Evolutionary conservation across 2,797 vertebrate genomes (phyloP).

Genomic region (Sternarchorhynchus goeldii): DNA sequence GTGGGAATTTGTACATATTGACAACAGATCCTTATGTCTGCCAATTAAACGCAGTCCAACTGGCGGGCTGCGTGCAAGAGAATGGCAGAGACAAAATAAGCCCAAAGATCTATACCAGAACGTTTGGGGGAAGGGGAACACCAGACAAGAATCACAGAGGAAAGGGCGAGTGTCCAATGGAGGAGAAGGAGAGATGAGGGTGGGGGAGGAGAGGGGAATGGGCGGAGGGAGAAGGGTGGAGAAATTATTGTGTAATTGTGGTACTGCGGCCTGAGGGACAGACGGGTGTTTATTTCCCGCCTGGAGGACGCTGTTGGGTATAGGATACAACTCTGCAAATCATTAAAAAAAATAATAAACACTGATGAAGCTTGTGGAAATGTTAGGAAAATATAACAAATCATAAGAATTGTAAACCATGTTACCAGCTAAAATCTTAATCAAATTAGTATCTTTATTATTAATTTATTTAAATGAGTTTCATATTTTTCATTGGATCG

Average conservation of each 20-base stretch:
- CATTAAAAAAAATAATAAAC: neutral
- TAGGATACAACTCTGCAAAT: slow-evolving; percentile 7
- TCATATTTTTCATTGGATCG: too few species aligned
- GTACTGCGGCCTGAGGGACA: slow-evolving; percentile 65
- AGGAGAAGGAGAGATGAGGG: slow-evolving; percentile 43
- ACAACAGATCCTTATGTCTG: neutral
- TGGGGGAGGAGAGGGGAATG: slow-evolving; percentile 46
- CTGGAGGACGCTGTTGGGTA: slow-evolving; percentile 38
- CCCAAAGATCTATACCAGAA: slow-evolving; percentile 5
- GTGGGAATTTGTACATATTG: slow-evolving; percentile 21
- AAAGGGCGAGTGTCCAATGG: slow-evolving; percentile 43
- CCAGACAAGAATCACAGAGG: slow-evolving; percentile 47
- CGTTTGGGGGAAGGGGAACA: slow-evolving; percentile 51
- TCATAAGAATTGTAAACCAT: neutral
- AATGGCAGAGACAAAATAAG: slow-evolving; percentile 24
- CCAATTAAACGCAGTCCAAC: slow-evolving; percentile 1
- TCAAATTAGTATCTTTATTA: neutral
- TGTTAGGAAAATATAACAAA: neutral
- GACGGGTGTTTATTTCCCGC: slow-evolving; percentile 54
- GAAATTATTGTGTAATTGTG: slow-evolving; percentile 76
- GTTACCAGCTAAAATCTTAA: neutral
- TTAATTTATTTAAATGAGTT: too few species aligned
- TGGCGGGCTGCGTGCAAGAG: slow-evolving; percentile 12
- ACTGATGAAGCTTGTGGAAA: neutral
- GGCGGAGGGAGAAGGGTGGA: slow-evolving; percentile 54